Conservation (phyloP, 2,888 invertebrate species). For the Anoplius nigerrimus region DNA sequence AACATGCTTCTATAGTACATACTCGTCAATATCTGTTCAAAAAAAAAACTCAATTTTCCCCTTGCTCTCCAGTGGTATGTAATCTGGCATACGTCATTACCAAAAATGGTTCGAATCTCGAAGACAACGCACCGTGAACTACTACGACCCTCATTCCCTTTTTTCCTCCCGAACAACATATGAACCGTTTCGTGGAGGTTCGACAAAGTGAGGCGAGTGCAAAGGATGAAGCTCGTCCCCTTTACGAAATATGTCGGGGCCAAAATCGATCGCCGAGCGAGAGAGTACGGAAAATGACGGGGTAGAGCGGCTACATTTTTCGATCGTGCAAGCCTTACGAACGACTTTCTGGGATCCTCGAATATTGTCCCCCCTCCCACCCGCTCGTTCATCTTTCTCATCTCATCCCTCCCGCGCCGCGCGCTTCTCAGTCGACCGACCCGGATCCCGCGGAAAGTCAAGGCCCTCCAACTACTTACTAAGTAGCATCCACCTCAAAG, state of each 20-base stretch:
- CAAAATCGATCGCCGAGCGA: constrained; percentile 27
- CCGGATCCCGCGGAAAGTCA: constrained; percentile 19
- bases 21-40: no score
- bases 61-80: no score
- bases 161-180: no score
- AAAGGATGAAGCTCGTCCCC: constrained; percentile 9
- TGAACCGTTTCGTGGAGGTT: constrained; percentile 1
- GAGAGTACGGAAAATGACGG: constrained; percentile 3
- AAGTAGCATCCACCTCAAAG: constrained; percentile 62
- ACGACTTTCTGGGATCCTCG: neutral
- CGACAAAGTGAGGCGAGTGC: constrained; percentile 14
- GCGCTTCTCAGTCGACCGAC: constrained; percentile 15
- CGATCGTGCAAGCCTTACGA: constrained; percentile 1
- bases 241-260: constrained; percentile 16
- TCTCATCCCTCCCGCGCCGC: neutral
- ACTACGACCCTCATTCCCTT: no score
- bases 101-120: no score
- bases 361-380: neutral
- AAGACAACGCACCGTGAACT: no score
- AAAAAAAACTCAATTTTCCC: no score
- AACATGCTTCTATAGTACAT: no score
- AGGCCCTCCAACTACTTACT: constrained; percentile 47
- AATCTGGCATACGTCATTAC: no score
- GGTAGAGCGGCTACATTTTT: constrained; percentile 20
- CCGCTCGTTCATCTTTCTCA: neutral